These are phyloP conservation scores for Hydrolagus affinis DNA, from an alignment of 2,113 vertebrate species.

Conservation along the genomic window DNA sequence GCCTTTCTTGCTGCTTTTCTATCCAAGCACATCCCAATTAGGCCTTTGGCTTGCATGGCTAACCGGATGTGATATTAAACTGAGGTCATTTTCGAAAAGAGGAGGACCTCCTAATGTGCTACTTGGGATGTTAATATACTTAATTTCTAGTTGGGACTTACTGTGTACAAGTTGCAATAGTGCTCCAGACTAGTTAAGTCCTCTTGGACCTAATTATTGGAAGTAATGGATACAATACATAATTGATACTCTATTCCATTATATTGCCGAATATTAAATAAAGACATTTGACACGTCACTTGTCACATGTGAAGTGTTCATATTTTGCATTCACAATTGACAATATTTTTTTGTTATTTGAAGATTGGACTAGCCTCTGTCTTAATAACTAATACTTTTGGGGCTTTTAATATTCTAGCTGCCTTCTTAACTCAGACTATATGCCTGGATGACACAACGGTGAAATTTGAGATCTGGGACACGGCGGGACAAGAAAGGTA, in stretches of 20 bases:
- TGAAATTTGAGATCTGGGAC: slow-evolving; percentile 99
- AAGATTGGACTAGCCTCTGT: neutral
- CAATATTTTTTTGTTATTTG: neutral
- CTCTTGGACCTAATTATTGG: neutral
- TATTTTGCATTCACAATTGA: slow-evolving; percentile 4
- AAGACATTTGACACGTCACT: neutral
- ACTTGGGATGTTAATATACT: no score
- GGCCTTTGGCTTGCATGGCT: no score
- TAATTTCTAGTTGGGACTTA: no score
- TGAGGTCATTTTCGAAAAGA: no score
- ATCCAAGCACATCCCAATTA: no score
- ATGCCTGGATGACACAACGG: slow-evolving; percentile 95
- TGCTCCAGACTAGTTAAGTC: neutral
- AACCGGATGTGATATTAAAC: no score
- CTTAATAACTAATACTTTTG: slow-evolving; percentile 33
- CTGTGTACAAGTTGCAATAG: no score
- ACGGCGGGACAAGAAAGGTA: slow-evolving; percentile 97
- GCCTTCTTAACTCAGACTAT: slow-evolving; percentile 98
- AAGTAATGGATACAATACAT: no score
- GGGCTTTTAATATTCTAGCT: slow-evolving; percentile 61
- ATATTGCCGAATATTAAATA: slow-evolving; percentile 23
- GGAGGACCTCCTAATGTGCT: no score
- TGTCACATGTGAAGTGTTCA: slow-evolving; percentile 29
- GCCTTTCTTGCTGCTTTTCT: no score
- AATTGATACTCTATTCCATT: neutral